Conservation (phyloP, 2,797 vertebrate species). For the Siniperca undulata region DNA sequence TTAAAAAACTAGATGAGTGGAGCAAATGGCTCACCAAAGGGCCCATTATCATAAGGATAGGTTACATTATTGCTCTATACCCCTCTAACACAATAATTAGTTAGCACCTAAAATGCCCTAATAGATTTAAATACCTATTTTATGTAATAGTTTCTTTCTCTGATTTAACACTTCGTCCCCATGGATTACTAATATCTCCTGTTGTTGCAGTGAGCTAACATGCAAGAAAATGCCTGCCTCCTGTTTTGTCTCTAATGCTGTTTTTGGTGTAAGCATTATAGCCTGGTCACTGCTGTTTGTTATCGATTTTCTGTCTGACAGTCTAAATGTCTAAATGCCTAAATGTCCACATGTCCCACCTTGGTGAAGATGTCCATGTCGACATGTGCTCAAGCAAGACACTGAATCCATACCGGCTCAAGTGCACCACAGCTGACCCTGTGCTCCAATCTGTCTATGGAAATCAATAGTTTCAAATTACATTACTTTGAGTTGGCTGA, state of each 20-base stretch:
- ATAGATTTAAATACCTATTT: neutral
- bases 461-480: slow-evolving; percentile 53
- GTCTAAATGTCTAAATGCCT: neutral
- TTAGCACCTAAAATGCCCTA: neutral
- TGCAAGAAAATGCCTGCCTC: neutral
- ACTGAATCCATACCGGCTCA: neutral
- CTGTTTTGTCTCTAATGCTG: neutral
- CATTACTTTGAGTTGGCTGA: slow-evolving; percentile 35
- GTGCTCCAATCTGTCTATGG: slow-evolving; percentile 15
- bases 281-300: neutral
- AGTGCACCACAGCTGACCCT: neutral
- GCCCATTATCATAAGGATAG: neutral
- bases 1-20: neutral
- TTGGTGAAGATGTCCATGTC: neutral
- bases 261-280: neutral
- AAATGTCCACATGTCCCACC: neutral
- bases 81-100: neutral
- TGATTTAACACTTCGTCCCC: neutral
- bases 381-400: neutral
- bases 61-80: neutral
- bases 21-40: neutral
- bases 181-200: neutral
- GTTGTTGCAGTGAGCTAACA: neutral
- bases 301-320: neutral
- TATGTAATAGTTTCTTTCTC: neutral